A percentile compares a stretch with the other conserved stretches of the same genome.
Conservation (phyloP, 2,797 vertebrate species). For the Presbytis comata region DNA sequence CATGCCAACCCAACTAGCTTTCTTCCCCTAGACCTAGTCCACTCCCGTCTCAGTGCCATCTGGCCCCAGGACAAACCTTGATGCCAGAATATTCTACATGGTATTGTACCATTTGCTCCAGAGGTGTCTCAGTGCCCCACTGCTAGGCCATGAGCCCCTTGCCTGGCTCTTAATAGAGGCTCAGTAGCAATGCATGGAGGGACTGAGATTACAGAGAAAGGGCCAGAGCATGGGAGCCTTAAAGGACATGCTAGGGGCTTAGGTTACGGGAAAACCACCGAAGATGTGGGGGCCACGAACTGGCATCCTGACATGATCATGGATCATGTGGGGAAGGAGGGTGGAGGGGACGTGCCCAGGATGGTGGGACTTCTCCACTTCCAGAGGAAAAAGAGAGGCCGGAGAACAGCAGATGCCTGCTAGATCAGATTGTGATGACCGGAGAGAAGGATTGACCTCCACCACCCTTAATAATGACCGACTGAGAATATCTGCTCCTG, state of each 20-base stretch:
- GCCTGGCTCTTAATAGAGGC: background rate
- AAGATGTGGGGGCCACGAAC: background rate
- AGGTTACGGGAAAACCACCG: background rate
- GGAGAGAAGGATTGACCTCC: background rate
- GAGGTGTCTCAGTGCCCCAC: background rate
- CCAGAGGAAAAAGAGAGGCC: background rate
- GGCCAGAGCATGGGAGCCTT: background rate
- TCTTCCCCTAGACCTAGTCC: background rate
- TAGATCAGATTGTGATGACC: accelerated
- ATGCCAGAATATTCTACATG: too few species aligned
- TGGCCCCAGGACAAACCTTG: background rate
- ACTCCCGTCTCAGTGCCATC: background rate
- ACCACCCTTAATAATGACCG: too few species aligned
- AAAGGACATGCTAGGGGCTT: background rate
- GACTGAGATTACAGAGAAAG: background rate
- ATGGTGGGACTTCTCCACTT: too few species aligned
- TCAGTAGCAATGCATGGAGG: too few species aligned
- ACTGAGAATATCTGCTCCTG: background rate
- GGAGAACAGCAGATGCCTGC: background rate
- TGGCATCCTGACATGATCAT: background rate
- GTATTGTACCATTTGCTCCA: too few species aligned
- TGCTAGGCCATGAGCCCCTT: too few species aligned
- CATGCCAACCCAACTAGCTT: background rate
- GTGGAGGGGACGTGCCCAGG: background rate
- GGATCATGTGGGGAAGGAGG: too few species aligned